Conservation (phyloP, 92 coral and sea anemone species). For the Bergia puertoricense region DNA sequence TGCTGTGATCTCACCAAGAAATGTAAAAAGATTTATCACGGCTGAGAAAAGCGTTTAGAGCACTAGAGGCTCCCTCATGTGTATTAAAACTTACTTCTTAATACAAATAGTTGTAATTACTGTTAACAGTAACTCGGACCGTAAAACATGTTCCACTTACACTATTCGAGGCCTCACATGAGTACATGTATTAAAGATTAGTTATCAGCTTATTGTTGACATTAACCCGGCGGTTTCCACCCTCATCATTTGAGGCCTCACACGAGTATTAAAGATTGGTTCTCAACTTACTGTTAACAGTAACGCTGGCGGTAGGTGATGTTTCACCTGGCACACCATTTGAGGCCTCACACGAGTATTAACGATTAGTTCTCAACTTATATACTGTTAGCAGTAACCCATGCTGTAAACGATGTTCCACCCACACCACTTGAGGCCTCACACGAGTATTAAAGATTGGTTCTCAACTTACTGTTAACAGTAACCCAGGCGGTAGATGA, state of each 20-base stretch:
- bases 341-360: slow-evolving; percentile 10
- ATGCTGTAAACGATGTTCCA: neutral
- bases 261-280: neutral
- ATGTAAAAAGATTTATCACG: too few relatives aligned
- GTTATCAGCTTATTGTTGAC: slow-evolving; percentile 5
- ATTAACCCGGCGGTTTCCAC: neutral
- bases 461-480: slow-evolving; percentile 17
- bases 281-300: slow-evolving; percentile 21
- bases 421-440: neutral
- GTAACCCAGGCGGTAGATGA: neutral
- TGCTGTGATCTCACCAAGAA: too few relatives aligned
- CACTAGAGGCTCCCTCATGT: too few relatives aligned
- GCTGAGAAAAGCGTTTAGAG: too few relatives aligned
- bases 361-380: neutral
- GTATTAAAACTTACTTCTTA: too few relatives aligned
- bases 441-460: neutral
- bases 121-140: neutral
- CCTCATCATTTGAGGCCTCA: too few relatives aligned
- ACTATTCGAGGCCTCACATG: neutral
- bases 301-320: neutral
- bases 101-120: neutral
- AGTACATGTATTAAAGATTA: neutral
- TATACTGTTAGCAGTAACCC: neutral
- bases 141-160: neutral
- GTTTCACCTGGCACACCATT: neutral